Percentiles rank a stretch among this genome's conserved stretches.
phyloP scores from a whole-genome alignment of 2,797 vertebrate genomes.

The Cuniculus paca region DNA sequence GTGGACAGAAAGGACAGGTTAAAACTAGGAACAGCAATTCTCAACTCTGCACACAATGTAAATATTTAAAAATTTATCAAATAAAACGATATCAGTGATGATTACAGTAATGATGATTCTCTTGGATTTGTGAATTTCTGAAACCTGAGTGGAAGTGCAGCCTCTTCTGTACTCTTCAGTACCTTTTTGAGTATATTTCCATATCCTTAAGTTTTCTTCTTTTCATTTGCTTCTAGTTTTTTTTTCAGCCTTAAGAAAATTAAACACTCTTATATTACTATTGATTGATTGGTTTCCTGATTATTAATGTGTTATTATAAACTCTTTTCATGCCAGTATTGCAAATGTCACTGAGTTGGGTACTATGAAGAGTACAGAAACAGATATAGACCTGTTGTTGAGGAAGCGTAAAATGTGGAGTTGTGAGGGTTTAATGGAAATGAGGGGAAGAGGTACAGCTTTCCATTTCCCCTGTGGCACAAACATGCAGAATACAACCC shows the following conservation, averaged over 20 bases:
- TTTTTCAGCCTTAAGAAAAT: not conserved
- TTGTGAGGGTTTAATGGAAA: not conserved
- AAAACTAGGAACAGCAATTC: not conserved
- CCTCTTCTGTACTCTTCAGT: not conserved
- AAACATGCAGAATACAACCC: not conserved
- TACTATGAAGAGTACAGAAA: not conserved
- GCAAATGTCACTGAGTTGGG: not conserved
- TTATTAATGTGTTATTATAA: not conserved
- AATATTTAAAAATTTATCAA: not conserved
- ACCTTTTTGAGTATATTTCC: not conserved
- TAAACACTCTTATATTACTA: not conserved
- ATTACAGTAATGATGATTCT: not conserved
- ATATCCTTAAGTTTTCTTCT: not conserved
- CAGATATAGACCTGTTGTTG: not conserved
- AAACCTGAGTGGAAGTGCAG: not conserved
- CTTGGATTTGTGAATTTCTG: not conserved
- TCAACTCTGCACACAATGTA: not conserved
- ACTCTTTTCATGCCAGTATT: not conserved
- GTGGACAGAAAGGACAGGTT: not conserved
- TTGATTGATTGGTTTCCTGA: not conserved
- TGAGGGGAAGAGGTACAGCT: rapidly evolving
- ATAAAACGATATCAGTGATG: not conserved
- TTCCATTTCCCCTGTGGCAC: not conserved
- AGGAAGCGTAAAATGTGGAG: not conserved
- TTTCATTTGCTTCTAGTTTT: not conserved